Base-by-base conservation (phyloP, 2,113 vertebrate species). In the Crocuta crocuta region DNA sequence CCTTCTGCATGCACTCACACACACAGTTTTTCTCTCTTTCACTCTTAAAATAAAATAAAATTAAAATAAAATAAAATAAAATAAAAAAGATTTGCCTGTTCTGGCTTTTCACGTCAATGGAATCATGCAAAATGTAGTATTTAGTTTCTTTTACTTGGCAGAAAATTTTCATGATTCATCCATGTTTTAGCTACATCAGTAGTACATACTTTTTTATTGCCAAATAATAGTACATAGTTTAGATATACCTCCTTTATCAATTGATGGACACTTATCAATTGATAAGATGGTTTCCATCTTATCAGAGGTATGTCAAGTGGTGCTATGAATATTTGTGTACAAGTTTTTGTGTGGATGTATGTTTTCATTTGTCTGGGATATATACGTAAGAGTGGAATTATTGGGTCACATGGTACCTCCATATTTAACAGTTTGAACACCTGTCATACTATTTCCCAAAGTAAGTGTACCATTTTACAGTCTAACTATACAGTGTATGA, bases 391-490 rank as follows among this genome's bases (percentile, higher is more conserved):
- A 80, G 24, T 86, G 68, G 48, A 89, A 86, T 94, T 82, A 53
- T 35, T 96, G 66, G 48, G 31, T 97, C 7, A 11, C n/a, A 28
- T 89, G 55, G 76, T 82, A 78, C 55, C 76, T 78, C 31, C 74
- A 24, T 53, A 13, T 81, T 93, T 88, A 83, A 80, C 26, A 48
- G 50, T 80, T 79, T 71, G 79, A 89, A 94, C 76, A 91, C 84
- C 19, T n/a, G 1, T 28, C 21, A 23, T 73, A 24, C 31, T 95
- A 16, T 35, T 91, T 96, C 88, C 15, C 33, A 73, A 48, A 89
- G 43, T 12, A 17, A 26, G 3, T 43, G 1, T 7, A 19, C 35
- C 4, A 7, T 85, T 89, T 88, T 48, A 45, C 28, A 88, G 58
- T 48, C 19, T 16, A 61, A 6, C 61, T 21, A 92, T 43, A 17